Conservation (phyloP, 64 coral and sea anemone genomes). For the Porites lutea region DNA sequence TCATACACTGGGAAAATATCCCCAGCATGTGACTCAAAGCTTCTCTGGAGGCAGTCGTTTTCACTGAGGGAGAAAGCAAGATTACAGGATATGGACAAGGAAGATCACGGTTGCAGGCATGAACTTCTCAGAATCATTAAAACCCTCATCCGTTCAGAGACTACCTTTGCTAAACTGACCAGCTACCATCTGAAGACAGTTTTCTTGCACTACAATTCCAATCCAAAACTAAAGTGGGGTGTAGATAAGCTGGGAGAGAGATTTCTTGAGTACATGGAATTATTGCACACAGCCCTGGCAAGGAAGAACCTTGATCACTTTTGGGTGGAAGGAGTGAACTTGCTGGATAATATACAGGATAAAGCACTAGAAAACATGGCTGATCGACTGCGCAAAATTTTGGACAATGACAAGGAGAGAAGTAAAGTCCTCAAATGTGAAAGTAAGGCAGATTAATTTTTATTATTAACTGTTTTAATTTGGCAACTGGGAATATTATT, state of each 20-base stretch:
- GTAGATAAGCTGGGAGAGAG: slow-evolving; percentile 58
- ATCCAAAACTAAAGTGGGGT: slow-evolving; percentile 59
- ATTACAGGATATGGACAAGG: slow-evolving; percentile 81
- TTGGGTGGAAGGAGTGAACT: slow-evolving; percentile 70
- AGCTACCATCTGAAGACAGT: slow-evolving; percentile 85
- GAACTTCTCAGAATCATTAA: slow-evolving; percentile 86
- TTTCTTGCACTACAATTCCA: slow-evolving; percentile 69
- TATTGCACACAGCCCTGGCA: slow-evolving; percentile 26
- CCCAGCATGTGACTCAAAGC: slow-evolving; percentile 29
- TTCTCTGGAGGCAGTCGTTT: slow-evolving; percentile 81
- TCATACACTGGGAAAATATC: slow-evolving; percentile 39
- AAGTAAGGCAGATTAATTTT: neutral
- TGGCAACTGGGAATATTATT: too few species aligned
- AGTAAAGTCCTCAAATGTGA: slow-evolving; percentile 64
- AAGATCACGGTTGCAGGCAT: slow-evolving; percentile 77
- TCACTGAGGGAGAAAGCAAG: slow-evolving; percentile 77
- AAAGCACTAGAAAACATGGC: slow-evolving; percentile 74
- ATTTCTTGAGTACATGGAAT: slow-evolving; percentile 67
- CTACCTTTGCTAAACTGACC: slow-evolving; percentile 76
- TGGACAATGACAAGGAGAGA: slow-evolving; percentile 52
- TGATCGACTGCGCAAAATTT: slow-evolving; percentile 55
- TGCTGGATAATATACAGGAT: slow-evolving; percentile 62
- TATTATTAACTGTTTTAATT: too few species aligned
- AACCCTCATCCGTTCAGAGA: slow-evolving; percentile 64
- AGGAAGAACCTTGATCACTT: slow-evolving; percentile 56